phyloP scores from a whole-genome alignment of 2,113 vertebrate species.

The Galbula dea region DNA sequence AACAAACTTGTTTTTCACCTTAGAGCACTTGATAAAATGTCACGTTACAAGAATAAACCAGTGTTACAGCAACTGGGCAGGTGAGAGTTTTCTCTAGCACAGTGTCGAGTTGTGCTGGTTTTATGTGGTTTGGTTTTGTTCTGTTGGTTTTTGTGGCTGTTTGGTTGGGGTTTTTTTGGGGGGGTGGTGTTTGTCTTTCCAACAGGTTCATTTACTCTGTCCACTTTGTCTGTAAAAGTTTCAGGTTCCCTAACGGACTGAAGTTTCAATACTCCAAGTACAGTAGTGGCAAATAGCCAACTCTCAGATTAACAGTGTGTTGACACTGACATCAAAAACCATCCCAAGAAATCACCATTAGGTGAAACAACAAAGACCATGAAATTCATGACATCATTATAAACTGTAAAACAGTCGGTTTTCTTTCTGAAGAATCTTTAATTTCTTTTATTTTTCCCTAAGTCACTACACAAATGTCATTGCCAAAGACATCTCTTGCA shows the following conservation, averaged over 20 bases:
- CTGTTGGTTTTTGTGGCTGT: too few relatives aligned
- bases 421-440: slow-evolving; percentile 3
- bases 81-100: background rate
- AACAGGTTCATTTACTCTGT: background rate
- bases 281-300: background rate
- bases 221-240: background rate
- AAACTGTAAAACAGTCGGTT: slow-evolving; percentile 6
- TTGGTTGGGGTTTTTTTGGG: too few relatives aligned
- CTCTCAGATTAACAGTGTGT: background rate
- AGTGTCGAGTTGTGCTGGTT: background rate
- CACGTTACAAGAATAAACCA: background rate
- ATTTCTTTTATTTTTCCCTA: slow-evolving; percentile 23
- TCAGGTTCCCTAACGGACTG: background rate
- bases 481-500: slow-evolving; percentile 2
- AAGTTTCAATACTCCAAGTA: background rate
- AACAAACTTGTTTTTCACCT: background rate
- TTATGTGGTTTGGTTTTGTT: too few relatives aligned
- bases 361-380: background rate
- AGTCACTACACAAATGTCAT: background rate
- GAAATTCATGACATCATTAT: background rate
- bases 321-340: background rate
- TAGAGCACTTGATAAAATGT: background rate
- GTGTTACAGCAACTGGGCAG: background rate
- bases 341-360: background rate
- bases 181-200: background rate